Conservation (phyloP, 2,113 vertebrate species). For the Hippolais icterina region DNA sequence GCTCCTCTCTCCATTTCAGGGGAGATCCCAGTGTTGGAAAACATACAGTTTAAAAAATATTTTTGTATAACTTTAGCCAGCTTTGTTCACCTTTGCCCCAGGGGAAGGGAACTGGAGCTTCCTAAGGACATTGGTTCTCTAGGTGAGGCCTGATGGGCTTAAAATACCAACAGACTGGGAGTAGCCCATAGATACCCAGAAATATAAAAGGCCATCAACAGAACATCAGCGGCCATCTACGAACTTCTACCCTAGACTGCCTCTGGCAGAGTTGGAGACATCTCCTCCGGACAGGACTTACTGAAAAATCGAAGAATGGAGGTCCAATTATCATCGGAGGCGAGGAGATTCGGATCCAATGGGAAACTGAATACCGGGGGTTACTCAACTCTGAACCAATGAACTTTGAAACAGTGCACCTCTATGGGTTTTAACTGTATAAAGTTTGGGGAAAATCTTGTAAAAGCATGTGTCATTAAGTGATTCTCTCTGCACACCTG, state of each 20-base stretch:
- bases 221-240: neutral
- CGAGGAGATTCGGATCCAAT: neutral
- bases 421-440: neutral
- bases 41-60: neutral
- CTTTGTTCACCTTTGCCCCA: neutral
- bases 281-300: neutral
- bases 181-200: neutral
- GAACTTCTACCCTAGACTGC: neutral
- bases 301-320: neutral
- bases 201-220: neutral
- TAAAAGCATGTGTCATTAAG: neutral
- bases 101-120: neutral
- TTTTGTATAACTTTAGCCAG: too few species aligned
- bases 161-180: neutral
- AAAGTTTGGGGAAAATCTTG: neutral
- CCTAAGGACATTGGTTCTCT: neutral
- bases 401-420: neutral
- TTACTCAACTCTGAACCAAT: neutral
- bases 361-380: neutral
- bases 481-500: neutral
- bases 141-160: neutral
- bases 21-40: neutral
- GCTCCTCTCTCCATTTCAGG: accelerated
- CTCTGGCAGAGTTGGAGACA: neutral
- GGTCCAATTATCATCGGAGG: neutral